Conservation (phyloP, 2,888 invertebrate genomes). For the Ceriagrion tenellum region DNA sequence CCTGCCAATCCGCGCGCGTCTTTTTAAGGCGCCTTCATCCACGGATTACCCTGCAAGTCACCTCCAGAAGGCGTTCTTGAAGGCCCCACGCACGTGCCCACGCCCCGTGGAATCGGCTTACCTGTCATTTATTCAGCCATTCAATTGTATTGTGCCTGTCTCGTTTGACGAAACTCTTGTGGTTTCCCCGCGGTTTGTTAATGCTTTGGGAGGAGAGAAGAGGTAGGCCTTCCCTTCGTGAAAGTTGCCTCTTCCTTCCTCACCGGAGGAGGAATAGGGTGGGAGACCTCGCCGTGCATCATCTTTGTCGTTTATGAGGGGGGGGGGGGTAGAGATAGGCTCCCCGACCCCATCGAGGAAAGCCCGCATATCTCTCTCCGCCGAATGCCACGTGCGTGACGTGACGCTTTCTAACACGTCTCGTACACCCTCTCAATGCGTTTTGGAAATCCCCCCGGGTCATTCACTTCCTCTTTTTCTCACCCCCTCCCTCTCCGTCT, state of each 20-base stretch:
- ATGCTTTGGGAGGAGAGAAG: not conserved
- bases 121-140: not conserved
- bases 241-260: not conserved
- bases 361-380: not conserved
- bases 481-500: not conserved
- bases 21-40: too few relatives aligned
- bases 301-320: not conserved
- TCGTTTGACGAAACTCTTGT: not conserved
- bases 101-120: not conserved
- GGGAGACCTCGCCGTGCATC: not conserved
- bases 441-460: constrained; percentile 55
- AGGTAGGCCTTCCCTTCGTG: not conserved
- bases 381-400: constrained; percentile 41
- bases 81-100: not conserved
- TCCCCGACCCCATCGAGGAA: not conserved
- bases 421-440: not conserved
- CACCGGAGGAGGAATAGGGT: not conserved
- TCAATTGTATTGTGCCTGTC: not conserved
- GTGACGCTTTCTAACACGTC: constrained; percentile 48
- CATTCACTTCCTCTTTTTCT: not conserved
- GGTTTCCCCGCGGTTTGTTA: not conserved
- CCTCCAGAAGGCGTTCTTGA: too few relatives aligned
- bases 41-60: too few relatives aligned
- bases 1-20: too few relatives aligned
- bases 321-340: not conserved